These are phyloP conservation scores for Heterodera schachtii DNA, from an alignment of 1,140 invertebrate species.

Conservation along the genomic window DNA sequence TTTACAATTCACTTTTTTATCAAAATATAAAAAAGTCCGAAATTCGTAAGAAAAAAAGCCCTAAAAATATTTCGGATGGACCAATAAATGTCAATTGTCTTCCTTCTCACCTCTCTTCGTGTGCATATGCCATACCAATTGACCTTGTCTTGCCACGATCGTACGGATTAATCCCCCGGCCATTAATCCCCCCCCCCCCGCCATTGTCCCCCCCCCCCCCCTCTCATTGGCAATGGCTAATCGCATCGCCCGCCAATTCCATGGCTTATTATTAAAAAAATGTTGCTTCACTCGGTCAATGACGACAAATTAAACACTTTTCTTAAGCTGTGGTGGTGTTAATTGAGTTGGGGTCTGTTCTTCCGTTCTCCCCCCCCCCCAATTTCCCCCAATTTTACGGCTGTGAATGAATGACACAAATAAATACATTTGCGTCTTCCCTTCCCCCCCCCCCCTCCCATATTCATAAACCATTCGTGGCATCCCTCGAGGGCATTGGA, in stretches of 20 bases:
- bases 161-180: background rate
- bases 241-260: background rate
- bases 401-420: no score
- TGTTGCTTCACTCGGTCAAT: background rate
- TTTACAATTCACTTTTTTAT: no score
- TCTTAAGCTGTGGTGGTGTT: no score
- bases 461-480: no score
- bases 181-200: background rate
- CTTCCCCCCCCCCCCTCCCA: no score
- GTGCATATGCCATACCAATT: background rate
- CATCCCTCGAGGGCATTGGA: background rate
- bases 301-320: no score
- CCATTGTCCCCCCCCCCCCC: background rate
- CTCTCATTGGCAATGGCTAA: background rate
- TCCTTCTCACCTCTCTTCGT: background rate
- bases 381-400: no score
- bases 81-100: background rate
- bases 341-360: no score
- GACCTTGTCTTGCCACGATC: slow-evolving; percentile 1
- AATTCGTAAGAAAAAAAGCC: no score
- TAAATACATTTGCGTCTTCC: no score
- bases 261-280: background rate
- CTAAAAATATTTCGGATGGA: background rate
- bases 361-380: no score
- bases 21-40: no score